These are phyloP conservation scores for Porites cylindrica DNA, from an alignment of 92 coral and sea anemone genomes.

Conservation along the genomic window DNA sequence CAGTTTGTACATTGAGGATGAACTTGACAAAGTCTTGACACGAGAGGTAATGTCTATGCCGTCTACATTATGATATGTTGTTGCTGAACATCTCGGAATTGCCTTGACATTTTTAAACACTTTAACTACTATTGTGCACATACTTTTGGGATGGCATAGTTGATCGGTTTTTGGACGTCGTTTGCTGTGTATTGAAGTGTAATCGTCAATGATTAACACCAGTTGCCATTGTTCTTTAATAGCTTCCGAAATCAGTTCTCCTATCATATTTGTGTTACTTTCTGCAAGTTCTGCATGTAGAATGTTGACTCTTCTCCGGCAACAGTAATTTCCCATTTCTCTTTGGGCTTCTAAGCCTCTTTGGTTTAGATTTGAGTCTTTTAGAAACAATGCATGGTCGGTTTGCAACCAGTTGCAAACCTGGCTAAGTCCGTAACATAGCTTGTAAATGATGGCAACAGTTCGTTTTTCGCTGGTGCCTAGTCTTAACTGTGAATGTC, in stretches of 20 bases:
- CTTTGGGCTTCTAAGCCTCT: slow-evolving; percentile 48
- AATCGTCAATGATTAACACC: slow-evolving; percentile 46
- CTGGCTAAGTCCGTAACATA: slow-evolving; percentile 29
- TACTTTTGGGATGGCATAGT: slow-evolving; percentile 14
- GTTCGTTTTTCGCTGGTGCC: slow-evolving; percentile 33
- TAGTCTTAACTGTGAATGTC: slow-evolving; percentile 3
- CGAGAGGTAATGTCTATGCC: background rate
- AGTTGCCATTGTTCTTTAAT: slow-evolving; percentile 56
- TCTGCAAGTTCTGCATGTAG: background rate
- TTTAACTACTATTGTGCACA: slow-evolving; percentile 9
- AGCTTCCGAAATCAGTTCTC: slow-evolving; percentile 33
- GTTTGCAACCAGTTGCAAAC: slow-evolving; percentile 33
- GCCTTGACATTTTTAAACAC: background rate
- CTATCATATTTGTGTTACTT: background rate
- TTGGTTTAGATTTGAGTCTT: slow-evolving; percentile 26
- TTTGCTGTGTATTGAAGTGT: slow-evolving; percentile 27
- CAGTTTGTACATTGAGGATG: slow-evolving; percentile 46
- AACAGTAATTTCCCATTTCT: slow-evolving; percentile 41
- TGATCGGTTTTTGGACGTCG: slow-evolving; percentile 30
- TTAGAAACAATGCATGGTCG: slow-evolving; percentile 16
- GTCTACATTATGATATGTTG: background rate
- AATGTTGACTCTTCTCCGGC: slow-evolving; percentile 6
- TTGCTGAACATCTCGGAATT: background rate
- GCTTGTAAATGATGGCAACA: slow-evolving; percentile 42
- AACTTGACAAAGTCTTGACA: slow-evolving; percentile 13